Percentiles rank a stretch among this genome's conserved stretches.
phyloP scores from a whole-genome alignment of 2,113 vertebrate species.

The Scomber colias region DNA sequence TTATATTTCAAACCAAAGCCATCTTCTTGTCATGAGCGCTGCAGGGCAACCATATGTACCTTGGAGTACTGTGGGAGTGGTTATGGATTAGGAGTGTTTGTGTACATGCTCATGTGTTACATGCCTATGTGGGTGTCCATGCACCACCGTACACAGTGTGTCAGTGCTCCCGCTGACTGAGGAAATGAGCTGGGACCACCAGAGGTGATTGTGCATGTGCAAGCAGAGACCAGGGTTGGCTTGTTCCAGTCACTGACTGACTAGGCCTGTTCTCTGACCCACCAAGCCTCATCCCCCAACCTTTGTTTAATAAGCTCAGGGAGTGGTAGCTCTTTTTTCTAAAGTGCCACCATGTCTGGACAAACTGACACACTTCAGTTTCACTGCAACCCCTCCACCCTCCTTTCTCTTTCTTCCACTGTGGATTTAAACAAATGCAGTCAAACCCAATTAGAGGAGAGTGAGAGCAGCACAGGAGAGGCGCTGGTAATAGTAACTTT shows the following conservation, averaged over 20 bases:
- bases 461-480: conserved; percentile 85
- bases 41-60: conserved; percentile 35
- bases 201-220: conserved; percentile 78
- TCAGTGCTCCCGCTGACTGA: conserved; percentile 77
- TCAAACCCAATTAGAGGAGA: conserved; percentile 88
- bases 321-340: conserved; percentile 72
- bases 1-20: conserved; percentile 61
- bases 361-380: conserved; percentile 85
- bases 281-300: conserved; percentile 47
- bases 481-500: conserved; percentile 86
- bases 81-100: conserved; percentile 60
- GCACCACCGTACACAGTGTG: conserved; percentile 56
- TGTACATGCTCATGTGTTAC: conserved; percentile 68
- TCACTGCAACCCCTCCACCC: conserved; percentile 73
- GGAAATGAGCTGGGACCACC: conserved; percentile 86
- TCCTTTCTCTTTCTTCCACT: conserved; percentile 78
- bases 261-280: conserved; percentile 71
- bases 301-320: conserved; percentile 77
- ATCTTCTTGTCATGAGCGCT: conserved; percentile 33
- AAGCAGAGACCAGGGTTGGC: conserved; percentile 55
- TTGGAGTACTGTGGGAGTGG: conserved; percentile 47
- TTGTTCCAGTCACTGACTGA: conserved; percentile 75
- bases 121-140: conserved; percentile 77
- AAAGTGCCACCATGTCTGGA: conserved; percentile 83
- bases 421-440: conserved; percentile 89